phyloP scores from a whole-genome alignment of 2,113 vertebrate genomes.

The Heloderma charlesbogerti region DNA sequence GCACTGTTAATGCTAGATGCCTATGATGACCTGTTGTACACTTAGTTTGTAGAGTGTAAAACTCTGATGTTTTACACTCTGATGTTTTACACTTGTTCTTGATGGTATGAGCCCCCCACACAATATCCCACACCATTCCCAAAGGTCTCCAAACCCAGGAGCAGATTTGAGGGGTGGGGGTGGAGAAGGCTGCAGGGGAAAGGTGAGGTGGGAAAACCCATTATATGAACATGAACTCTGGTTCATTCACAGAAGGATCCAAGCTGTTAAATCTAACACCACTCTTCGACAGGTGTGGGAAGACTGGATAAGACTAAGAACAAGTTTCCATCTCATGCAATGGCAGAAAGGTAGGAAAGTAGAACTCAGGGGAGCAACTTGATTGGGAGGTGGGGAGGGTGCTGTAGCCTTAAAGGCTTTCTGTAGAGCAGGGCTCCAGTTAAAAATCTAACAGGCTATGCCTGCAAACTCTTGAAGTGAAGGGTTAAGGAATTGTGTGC shows the following conservation, averaged over 20 bases:
- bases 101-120: too few relatives aligned
- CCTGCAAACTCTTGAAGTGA: neutral
- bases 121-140: neutral
- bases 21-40: neutral
- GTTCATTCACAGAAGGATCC: neutral
- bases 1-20: neutral
- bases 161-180: neutral
- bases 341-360: neutral
- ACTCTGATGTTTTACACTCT: too few relatives aligned
- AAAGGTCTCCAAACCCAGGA: neutral
- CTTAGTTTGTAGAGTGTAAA: neutral
- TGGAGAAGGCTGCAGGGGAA: neutral
- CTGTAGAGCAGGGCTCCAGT: neutral
- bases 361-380: neutral
- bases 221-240: neutral
- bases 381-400: neutral
- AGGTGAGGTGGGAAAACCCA: neutral
- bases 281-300: neutral
- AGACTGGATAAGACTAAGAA: neutral
- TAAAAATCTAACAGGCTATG: neutral
- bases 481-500: neutral
- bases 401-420: neutral
- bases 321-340: neutral
- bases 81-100: too few relatives aligned
- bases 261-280: neutral